Evolutionary conservation across 64 coral and sea anemone genomes (phyloP).

Genomic region (Pocillopora verrucosa): DNA sequence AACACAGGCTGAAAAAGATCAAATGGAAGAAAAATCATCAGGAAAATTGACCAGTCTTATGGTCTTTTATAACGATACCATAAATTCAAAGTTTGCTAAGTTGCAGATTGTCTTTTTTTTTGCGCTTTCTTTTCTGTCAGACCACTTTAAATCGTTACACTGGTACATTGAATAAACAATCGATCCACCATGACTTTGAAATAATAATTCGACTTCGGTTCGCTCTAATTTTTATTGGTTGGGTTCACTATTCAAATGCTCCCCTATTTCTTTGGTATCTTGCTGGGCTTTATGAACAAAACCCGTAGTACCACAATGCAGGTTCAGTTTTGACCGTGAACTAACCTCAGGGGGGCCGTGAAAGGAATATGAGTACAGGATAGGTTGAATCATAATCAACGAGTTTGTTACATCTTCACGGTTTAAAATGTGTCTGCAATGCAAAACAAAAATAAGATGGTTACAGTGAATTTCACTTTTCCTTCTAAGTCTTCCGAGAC

Average conservation of each 20-base stretch:
- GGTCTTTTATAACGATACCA: neutral
- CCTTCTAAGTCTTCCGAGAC: no score
- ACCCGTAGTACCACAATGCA: neutral
- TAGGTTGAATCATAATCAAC: slow-evolving; percentile 98
- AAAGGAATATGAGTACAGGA: slow-evolving; percentile 96
- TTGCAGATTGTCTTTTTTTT: neutral
- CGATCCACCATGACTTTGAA: no score
- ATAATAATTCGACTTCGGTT: no score
- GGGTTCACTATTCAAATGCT: no score
- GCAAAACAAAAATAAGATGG: neutral
- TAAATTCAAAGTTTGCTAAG: neutral
- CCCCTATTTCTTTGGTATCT: neutral
- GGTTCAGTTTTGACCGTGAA: neutral
- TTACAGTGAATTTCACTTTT: neutral
- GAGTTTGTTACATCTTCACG: slow-evolving; percentile 98
- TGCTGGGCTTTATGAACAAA: neutral
- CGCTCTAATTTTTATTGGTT: no score
- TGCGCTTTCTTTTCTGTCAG: no score
- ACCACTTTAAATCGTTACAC: no score
- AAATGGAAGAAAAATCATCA: neutral
- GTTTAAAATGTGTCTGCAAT: slow-evolving; percentile 90
- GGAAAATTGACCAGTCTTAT: neutral
- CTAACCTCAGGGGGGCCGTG: slow-evolving; percentile 97
- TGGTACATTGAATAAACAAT: no score
- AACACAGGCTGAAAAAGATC: slow-evolving; percentile 86